phyloP scores from a whole-genome alignment of 35 echinoderm and acorn worm species.

The Acanthaster planci region DNA sequence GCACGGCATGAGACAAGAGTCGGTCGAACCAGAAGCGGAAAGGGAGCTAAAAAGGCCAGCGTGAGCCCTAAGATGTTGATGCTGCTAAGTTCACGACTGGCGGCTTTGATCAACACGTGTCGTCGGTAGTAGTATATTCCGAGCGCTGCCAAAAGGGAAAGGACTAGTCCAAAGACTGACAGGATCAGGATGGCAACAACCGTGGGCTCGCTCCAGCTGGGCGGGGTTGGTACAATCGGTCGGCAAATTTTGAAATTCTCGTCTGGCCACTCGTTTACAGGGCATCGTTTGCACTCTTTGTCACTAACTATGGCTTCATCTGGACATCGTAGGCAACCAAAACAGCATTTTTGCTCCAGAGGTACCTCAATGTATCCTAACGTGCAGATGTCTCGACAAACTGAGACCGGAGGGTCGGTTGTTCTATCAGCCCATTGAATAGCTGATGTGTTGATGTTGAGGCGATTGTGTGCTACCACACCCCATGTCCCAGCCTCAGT shows the following conservation, averaged over 20 bases:
- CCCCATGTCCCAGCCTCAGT: conserved; percentile 36
- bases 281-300: conserved; percentile 13
- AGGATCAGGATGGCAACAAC: background rate
- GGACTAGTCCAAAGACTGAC: background rate
- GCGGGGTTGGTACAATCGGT: background rate
- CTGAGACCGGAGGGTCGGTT: background rate
- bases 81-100: conserved; percentile 47
- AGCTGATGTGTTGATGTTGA: background rate
- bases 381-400: conserved; percentile 14
- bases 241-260: background rate
- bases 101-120: conserved; percentile 30
- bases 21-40: background rate
- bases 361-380: conserved; percentile 18
- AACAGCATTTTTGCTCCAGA: conserved; percentile 25
- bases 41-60: background rate
- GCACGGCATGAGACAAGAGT: background rate
- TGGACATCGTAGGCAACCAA: background rate
- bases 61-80: conserved; percentile 28
- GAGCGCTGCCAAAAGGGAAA: background rate
- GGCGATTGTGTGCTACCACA: background rate
- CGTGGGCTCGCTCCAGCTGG: conserved; percentile 11
- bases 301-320: background rate
- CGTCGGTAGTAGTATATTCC: background rate
- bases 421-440: background rate
- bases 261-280: conserved; percentile 14